Evolutionary conservation across 2,113 vertebrate genomes (phyloP).

Genomic region (Eupsittula cactorum): DNA sequence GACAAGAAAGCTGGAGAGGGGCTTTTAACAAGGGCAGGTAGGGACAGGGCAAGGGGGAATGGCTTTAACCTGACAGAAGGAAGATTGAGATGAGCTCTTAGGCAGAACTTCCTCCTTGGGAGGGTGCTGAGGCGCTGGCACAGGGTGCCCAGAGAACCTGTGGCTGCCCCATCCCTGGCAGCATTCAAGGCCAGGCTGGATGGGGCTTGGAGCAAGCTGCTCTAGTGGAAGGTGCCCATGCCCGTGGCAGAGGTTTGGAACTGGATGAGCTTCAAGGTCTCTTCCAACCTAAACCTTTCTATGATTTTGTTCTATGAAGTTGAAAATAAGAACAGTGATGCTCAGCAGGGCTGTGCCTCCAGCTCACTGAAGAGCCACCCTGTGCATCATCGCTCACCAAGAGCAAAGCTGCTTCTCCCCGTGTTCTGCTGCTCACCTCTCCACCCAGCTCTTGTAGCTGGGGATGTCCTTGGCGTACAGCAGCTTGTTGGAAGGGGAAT

Average conservation of each 20-base stretch:
- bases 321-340: neutral
- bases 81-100: neutral
- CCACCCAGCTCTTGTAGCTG: conserved; percentile 99
- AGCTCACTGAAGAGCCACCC: neutral
- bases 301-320: neutral
- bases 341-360: neutral
- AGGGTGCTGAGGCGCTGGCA: neutral
- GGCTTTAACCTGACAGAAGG: neutral
- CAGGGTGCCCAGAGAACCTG: neutral
- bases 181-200: neutral
- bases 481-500: conserved; percentile 97
- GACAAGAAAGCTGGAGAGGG: neutral
- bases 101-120: neutral
- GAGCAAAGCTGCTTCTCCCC: neutral
- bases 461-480: conserved; percentile 99
- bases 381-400: rapidly evolving
- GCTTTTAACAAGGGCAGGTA: neutral
- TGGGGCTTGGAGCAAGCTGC: neutral
- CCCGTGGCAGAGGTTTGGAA: neutral
- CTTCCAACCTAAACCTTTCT: neutral
- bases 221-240: neutral
- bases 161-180: neutral
- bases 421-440: conserved; percentile 79
- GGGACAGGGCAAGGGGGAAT: neutral
- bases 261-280: neutral